phyloP scores from a whole-genome alignment of 2,797 vertebrate species.

The Falco cherrug region DNA sequence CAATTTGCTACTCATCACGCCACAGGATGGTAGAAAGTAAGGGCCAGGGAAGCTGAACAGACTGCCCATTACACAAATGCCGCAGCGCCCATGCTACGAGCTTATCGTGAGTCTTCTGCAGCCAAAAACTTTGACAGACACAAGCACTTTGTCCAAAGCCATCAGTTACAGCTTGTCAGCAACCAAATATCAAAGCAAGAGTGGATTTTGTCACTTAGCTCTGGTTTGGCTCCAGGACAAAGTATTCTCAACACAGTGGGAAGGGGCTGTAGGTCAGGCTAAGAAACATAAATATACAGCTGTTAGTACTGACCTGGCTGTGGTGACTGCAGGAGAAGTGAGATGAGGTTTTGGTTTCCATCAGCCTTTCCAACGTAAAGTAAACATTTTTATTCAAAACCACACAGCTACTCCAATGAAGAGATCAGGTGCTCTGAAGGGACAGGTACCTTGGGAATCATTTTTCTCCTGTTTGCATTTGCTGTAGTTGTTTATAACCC shows the following conservation, averaged over 20 bases:
- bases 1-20: not conserved
- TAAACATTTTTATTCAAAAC: not conserved
- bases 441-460: not conserved
- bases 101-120: not conserved
- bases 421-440: not conserved
- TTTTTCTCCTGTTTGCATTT: not conserved
- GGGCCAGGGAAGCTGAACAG: not conserved
- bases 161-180: not conserved
- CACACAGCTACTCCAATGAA: not conserved
- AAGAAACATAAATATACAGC: not conserved
- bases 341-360: not conserved
- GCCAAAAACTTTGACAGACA: not conserved
- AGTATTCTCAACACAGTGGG: not conserved
- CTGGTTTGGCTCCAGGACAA: not conserved
- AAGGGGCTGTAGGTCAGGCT: not conserved
- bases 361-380: not conserved
- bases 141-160: not conserved
- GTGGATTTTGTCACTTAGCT: not conserved
- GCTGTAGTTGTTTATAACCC: not conserved
- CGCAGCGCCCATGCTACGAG: rapidly evolving
- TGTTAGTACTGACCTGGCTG: not conserved
- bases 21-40: not conserved
- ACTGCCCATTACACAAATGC: not conserved
- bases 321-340: not conserved
- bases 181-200: not conserved